Conservation (phyloP, 2,113 vertebrate species). For the Montifringilla adamsi region DNA sequence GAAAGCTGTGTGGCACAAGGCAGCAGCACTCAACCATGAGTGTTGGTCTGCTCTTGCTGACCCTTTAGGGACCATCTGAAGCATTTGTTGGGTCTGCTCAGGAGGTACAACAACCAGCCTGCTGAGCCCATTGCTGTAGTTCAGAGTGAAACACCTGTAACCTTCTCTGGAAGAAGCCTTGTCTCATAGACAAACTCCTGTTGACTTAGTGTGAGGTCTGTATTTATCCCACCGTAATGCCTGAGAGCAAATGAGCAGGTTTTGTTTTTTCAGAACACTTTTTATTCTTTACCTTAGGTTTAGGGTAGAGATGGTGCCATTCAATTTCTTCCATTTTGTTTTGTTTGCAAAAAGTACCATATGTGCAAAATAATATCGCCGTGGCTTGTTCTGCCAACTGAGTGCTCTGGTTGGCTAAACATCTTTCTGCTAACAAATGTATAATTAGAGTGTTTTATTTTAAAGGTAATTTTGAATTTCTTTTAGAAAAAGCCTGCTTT, state of each 20-base stretch:
- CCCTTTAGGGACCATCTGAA: background rate
- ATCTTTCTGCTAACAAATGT: background rate
- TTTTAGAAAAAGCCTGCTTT: background rate
- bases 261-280: background rate
- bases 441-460: background rate
- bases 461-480: background rate
- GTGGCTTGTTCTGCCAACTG: background rate
- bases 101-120: background rate
- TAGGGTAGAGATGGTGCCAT: background rate
- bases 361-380: background rate
- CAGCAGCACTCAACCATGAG: background rate
- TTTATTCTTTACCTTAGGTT: background rate
- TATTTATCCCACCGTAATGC: background rate
- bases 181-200: fast-evolving
- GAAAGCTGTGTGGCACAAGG: background rate
- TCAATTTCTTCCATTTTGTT: background rate
- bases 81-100: background rate
- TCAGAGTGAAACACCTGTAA: background rate
- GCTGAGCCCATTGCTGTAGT: background rate
- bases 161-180: background rate
- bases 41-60: background rate
- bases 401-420: background rate
- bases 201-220: background rate
- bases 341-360: background rate
- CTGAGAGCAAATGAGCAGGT: background rate